Evolutionary conservation across 2,888 invertebrate genomes (phyloP).

Genomic region (Epicampocera succincta): DNA sequence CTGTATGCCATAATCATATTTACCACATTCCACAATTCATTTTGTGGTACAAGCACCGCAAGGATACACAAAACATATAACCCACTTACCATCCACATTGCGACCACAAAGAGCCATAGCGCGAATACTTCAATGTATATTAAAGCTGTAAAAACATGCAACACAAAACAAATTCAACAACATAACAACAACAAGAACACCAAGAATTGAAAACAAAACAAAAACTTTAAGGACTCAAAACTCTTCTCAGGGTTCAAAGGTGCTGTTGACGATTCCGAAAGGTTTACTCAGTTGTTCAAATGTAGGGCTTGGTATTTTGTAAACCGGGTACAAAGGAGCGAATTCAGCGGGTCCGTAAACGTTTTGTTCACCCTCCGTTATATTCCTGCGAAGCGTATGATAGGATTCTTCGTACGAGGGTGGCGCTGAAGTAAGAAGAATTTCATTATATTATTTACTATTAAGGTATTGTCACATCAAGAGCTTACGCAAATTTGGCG

Average conservation of each 20-base stretch:
- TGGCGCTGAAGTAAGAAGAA: conserved; percentile 71
- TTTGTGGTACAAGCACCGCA: conserved; percentile 24
- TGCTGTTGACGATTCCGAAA: conserved; percentile 44
- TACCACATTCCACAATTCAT: conserved; percentile 47
- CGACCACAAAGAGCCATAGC: conserved; percentile 12
- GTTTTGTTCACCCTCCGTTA: conserved; percentile 77
- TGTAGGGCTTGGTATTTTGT: conserved; percentile 74
- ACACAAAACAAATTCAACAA: conserved; percentile 26
- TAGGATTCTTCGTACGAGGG: conserved; percentile 79
- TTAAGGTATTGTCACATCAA: no score
- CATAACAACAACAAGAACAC: not conserved
- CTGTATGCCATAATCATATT: conserved; percentile 13
- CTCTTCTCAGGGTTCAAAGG: conserved; percentile 20
- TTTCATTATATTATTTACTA: no score
- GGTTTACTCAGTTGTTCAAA: conserved; percentile 33
- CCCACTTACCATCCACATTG: conserved; percentile 13
- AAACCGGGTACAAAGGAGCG: conserved; percentile 80
- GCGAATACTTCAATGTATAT: not conserved
- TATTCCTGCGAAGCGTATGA: conserved; percentile 76
- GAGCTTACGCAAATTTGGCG: conserved; percentile 65
- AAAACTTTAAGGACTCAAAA: not conserved
- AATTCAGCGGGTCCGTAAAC: conserved; percentile 76
- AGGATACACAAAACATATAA: not conserved
- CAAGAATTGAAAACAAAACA: not conserved
- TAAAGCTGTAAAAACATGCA: not conserved